Evolutionary conservation across 2,113 vertebrate genomes (phyloP), one percentile per base, ranked within the genome.

Genomic region (Caranx ignobilis): DNA sequence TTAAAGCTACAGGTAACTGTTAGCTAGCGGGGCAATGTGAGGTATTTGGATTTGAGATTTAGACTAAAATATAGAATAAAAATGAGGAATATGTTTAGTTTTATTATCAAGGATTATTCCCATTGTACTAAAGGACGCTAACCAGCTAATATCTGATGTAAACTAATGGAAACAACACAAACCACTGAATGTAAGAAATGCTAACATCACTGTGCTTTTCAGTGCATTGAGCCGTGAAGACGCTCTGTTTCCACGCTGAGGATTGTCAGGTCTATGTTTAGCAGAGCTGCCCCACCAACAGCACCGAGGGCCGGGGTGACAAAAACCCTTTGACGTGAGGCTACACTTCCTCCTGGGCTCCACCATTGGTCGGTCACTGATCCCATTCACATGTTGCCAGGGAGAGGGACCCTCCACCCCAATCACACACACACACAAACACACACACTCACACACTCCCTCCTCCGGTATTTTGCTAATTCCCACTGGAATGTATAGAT

Each of bases 351-450:
- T 62, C 2, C 71, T 54, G 69, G 18, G 62, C 62, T 5, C 2
- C 83, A 31, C 75, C n/a, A 89, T 89, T 92, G 91, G 90, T 43
- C 76, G 0, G 7, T 1, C 15, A 6, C 68, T 84, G 79, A 77
- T 80, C 85, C 69, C 77, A 69, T 85, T 88, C 77, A 89, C 5
- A 82, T 91, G 92, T 92, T 93, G 82, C 91, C 87, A 87, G 90
- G 91, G 87, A 93, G 48, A 92, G 56, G 0, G 47, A 45, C 57
- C 71, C 82, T 31, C 63, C 62, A 68, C 75, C 62, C 71, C 59
- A 62, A 61, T 47, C 41, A 65, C 68, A 60, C 62, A 31, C 70
- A 63, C 2, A 35, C 57, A 64, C 48, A 41, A 54, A 74, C 34
- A 63, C 64, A 63, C 56, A 39, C 60, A 21, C 4, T 50, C 59